Base-by-base conservation (phyloP, 2,113 vertebrate genomes). In the Scophthalmus maximus region DNA sequence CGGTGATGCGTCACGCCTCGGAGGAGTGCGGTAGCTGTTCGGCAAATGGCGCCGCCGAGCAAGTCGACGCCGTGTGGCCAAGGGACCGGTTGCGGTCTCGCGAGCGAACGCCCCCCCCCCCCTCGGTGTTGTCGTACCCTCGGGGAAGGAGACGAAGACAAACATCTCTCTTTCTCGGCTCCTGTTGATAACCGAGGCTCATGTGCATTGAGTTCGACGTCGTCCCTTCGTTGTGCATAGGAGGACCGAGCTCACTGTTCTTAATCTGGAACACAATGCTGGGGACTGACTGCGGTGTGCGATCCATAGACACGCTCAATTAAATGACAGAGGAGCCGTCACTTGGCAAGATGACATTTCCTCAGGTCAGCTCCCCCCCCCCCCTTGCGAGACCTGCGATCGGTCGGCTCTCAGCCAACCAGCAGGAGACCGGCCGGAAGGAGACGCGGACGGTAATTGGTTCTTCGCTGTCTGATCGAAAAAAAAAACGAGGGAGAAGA, bases 371-470 rank as follows among this genome's bases (percentile, higher is more conserved):
- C 57, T 7, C 51, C 27, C 22, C 27, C 51, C 61, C 55, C 58
- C 52, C 55, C 55, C 50, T 62, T 34, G 9, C 22, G 66, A 73
- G 60, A 50, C 66, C 10, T 71, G 61, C 76, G 71, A 85, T 84
- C 74, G 82, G 68, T 82, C 76, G 79, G 15, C 55, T 82, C 44
- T 57, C 23, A 63, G 34, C 55, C 77, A 83, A 78, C 47, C 82
- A 70, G 58, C 73, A 42, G 76, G 75, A 69, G 55, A 69, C 38
- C 15, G 61, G 67, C 76, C 52, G 71, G 59, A 65, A 63, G 52
- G 22, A 49, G 42, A 8, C 52, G 32, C 9, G 3, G 70, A 29
- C 8, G 17, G 27, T 87, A 85, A 88, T 80, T 89, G 76, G 72
- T 69, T 76, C 22, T 73, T 71, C 32, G 2, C 49, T 26, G 59